Percentiles rank a stretch among this genome's conserved stretches.
These are phyloP conservation scores for Oscheius onirici DNA, from an alignment of 2,888 invertebrate genomes.

Conservation along the genomic window DNA sequence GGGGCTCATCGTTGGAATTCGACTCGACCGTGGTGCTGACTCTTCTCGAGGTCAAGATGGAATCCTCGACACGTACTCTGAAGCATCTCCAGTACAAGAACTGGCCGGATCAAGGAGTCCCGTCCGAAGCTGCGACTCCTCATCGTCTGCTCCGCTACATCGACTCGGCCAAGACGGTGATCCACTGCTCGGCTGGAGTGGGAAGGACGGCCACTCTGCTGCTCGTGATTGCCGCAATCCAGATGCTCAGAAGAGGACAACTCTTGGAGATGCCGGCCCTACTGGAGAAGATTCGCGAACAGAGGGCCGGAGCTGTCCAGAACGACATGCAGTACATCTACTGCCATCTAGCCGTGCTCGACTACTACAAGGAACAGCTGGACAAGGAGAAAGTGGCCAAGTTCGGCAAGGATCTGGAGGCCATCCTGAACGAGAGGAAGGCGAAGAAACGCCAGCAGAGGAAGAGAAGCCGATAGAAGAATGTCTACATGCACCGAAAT, in stretches of 20 bases:
- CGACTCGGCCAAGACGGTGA: not conserved
- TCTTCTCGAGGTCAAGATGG: slow-evolving; percentile 14
- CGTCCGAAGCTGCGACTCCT: slow-evolving; percentile 30
- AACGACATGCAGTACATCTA: slow-evolving; percentile 57
- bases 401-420: slow-evolving; percentile 5
- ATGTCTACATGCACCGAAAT: too few relatives aligned
- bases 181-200: slow-evolving; percentile 9
- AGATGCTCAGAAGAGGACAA: slow-evolving; percentile 1
- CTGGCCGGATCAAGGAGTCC: slow-evolving; percentile 48
- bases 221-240: not conserved
- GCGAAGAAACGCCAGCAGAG: too few relatives aligned
- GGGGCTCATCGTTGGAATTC: not conserved
- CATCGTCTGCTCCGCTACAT: slow-evolving; percentile 24
- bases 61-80: slow-evolving; percentile 1
- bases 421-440: slow-evolving; percentile 13
- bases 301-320: slow-evolving; percentile 43
- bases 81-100: slow-evolving; percentile 38
- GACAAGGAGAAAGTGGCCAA: not conserved
- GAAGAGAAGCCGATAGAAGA: too few relatives aligned
- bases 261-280: slow-evolving; percentile 34
- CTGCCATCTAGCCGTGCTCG: slow-evolving; percentile 51
- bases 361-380: slow-evolving; percentile 33
- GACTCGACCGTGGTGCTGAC: not conserved
- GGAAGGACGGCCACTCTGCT: not conserved
- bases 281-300: slow-evolving; percentile 39